Conservation (phyloP, 2,888 invertebrate species). For the Pogonocherus hispidulus region DNA sequence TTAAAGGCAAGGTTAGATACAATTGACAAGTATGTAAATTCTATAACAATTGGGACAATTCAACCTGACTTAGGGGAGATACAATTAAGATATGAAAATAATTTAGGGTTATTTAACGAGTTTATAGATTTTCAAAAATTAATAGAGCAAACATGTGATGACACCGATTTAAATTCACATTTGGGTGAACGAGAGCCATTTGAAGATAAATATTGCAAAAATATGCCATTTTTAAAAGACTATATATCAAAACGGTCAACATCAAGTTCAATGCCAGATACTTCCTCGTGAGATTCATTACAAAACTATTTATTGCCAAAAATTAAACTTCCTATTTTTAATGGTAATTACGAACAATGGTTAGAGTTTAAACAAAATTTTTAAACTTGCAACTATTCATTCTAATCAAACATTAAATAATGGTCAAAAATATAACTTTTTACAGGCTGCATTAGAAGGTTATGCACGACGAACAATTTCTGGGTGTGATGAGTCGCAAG, state of each 20-base stretch:
- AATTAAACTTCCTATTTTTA: conserved; percentile 24
- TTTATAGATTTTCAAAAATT: too few species aligned
- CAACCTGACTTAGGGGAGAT: too few species aligned
- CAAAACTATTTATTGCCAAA: conserved; percentile 8
- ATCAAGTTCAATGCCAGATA: too few species aligned
- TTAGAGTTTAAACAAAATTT: conserved; percentile 15
- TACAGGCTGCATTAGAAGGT: conserved; percentile 18
- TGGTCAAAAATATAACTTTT: conserved; percentile 27
- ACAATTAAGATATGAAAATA: too few species aligned
- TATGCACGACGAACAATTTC: conserved; percentile 24
- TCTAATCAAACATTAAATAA: conserved; percentile 13
- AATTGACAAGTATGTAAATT: too few species aligned
- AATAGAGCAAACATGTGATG: too few species aligned
- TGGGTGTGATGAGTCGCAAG: conserved; percentile 10
- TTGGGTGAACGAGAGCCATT: background rate
- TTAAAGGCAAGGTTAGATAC: too few species aligned
- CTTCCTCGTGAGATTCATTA: background rate
- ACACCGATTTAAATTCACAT: background rate
- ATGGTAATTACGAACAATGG: conserved; percentile 23
- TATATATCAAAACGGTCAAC: background rate
- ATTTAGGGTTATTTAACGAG: too few species aligned
- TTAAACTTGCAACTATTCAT: conserved; percentile 12
- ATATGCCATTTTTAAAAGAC: background rate
- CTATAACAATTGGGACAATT: too few species aligned
- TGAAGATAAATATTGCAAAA: background rate